Evolutionary conservation across 2,888 invertebrate genomes (phyloP).

Genomic region (Tridacna gigas): DNA sequence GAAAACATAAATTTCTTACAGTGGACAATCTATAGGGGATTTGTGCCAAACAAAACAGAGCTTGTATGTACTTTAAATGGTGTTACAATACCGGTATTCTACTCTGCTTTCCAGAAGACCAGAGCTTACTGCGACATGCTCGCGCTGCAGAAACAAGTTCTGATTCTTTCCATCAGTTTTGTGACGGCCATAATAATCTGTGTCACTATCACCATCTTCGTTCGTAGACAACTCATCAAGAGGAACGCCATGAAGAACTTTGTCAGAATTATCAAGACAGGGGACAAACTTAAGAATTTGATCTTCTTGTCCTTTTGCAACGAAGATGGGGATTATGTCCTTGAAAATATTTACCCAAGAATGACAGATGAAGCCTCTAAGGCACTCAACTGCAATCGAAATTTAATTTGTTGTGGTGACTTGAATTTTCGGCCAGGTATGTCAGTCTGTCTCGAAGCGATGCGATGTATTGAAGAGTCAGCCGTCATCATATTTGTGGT

Average conservation of each 20-base stretch:
- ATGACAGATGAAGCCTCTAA: conserved; percentile 12
- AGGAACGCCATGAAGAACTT: neutral
- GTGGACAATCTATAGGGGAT: conserved; percentile 15
- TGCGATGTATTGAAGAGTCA: conserved; percentile 37
- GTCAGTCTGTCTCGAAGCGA: conserved; percentile 23
- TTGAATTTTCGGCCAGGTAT: conserved; percentile 26
- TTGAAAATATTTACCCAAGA: conserved; percentile 25
- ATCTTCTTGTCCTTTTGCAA: conserved; percentile 34
- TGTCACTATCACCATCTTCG: neutral
- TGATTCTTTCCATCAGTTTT: neutral
- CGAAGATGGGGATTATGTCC: conserved; percentile 30
- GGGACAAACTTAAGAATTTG: neutral
- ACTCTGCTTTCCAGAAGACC: neutral
- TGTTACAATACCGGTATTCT: neutral
- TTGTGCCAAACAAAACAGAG: neutral
- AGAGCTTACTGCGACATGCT: neutral
- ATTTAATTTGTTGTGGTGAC: conserved; percentile 29
- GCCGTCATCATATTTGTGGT: conserved; percentile 29
- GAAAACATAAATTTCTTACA: neutral
- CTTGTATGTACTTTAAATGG: conserved; percentile 18
- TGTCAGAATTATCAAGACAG: neutral
- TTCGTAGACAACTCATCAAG: neutral
- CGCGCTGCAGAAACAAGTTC: neutral
- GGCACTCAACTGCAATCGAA: conserved; percentile 2
- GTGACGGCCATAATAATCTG: neutral